These are phyloP conservation scores for Mycalesis mineus DNA, from an alignment of 2,888 invertebrate genomes.

Conservation along the genomic window DNA sequence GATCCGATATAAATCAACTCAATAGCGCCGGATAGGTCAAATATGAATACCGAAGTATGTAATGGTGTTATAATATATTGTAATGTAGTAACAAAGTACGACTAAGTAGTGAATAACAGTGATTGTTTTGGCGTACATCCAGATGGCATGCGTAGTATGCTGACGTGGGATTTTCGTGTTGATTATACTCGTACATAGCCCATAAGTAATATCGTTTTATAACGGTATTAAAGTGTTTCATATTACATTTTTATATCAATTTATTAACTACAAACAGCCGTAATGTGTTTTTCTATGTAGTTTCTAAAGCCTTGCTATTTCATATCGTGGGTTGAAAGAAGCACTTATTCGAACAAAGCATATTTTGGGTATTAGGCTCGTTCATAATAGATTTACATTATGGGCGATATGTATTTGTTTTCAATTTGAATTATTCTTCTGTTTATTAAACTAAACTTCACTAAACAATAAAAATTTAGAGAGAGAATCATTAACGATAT, in stretches of 20 bases:
- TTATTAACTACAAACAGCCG: not conserved
- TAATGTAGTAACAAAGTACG: conserved; percentile 32
- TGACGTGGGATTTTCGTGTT: conserved; percentile 47
- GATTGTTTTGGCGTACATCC: conserved; percentile 74
- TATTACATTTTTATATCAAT: not conserved
- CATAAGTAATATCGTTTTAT: not conserved
- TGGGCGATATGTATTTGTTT: not conserved
- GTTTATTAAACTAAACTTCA: too few relatives aligned
- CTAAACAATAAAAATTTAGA: too few relatives aligned
- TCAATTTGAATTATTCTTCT: not conserved
- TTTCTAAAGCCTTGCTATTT: not conserved
- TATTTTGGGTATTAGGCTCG: not conserved
- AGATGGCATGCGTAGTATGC: conserved; percentile 67
- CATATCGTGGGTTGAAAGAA: not conserved
- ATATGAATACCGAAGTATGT: not conserved
- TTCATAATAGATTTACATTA: not conserved
- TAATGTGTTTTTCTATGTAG: not conserved
- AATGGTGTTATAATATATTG: conserved; percentile 19
- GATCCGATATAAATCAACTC: too few relatives aligned
- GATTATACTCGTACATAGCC: conserved; percentile 2
- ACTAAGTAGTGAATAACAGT: conserved; percentile 72
- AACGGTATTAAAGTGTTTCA: not conserved
- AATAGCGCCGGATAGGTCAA: too few relatives aligned
- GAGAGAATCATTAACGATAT: too few relatives aligned
- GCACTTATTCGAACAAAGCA: not conserved